Base-by-base conservation (phyloP, 2,888 invertebrate species). In the Drosophila mimica region DNA sequence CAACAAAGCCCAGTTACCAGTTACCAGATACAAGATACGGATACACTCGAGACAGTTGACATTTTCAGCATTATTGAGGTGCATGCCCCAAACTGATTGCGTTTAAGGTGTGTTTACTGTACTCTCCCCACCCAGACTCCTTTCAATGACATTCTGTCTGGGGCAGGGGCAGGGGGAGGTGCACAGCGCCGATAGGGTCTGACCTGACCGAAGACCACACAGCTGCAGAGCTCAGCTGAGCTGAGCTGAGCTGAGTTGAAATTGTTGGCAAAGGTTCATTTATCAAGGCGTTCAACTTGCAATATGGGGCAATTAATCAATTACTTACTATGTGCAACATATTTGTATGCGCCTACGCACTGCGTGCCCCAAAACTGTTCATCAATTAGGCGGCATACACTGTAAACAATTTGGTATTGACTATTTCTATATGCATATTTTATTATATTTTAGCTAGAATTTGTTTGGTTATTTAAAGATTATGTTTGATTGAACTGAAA, bases 321-420 rank as follows among this genome's bases (percentile, higher is more conserved):
- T 89, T 87, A 78, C 79, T 89, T 85, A 87, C 74, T 54, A 70
- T 72, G 74, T 75, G 74, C 69, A 73, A 81, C 81, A 72, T 82
- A 76, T 74, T 61, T 65, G 61, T 58, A 72, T 64, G 66, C 81
- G 81, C 89, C 88, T 81, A 84, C 89, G 72, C 83, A 74, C 43
- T 69, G 59, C 46, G 48, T 30, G 40, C 20, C 57, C 15, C 48
- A 54, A 59, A 65, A 66, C 59, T 54, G 69, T 80, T 71, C 83
- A 83, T 85, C 83, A 85, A 86, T 86, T 86, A 86, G 78, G 58
- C 66, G 79, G 65, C 63, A 46, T 20, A 20, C 56, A 57, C 56
- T 2, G 56, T 15, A 31, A 57, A 17, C 15, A 43, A 43, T 20
- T 43, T 30, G n/a, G 4, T 1, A n/a, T 25, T 25, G 25, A 2